These are phyloP conservation scores for Spisula solida DNA, from an alignment of 2,888 invertebrate species.

Conservation along the genomic window DNA sequence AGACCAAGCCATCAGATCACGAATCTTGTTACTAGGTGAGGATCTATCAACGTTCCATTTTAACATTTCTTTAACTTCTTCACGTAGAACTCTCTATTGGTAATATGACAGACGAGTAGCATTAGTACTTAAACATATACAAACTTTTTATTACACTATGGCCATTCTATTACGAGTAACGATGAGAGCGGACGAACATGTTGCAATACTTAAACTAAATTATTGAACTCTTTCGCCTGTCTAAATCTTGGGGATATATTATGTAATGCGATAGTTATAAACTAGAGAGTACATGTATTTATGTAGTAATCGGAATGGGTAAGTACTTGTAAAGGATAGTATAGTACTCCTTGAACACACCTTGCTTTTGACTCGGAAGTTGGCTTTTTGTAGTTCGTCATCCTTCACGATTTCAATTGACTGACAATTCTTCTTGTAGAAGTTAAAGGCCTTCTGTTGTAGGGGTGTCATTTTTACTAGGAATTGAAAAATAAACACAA, in stretches of 20 bases:
- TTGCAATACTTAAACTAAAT: neutral
- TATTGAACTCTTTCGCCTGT: no score
- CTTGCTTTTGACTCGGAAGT: conserved; percentile 87
- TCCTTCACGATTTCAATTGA: conserved; percentile 87
- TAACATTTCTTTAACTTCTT: conserved; percentile 87
- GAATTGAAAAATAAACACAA: conserved; percentile 9
- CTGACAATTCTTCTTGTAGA: conserved; percentile 86
- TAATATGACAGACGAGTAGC: neutral
- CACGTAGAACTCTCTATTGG: conserved; percentile 85
- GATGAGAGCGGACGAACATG: neutral
- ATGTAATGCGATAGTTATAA: no score
- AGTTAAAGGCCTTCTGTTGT: conserved; percentile 84
- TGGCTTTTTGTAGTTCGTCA: conserved; percentile 86
- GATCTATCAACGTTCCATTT: conserved; percentile 87
- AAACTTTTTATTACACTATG: no score
- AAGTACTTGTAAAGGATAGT: no score
- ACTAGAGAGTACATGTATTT: no score
- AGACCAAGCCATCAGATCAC: conserved; percentile 87
- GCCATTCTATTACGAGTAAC: no score
- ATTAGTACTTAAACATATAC: no score
- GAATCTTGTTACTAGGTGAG: conserved; percentile 87
- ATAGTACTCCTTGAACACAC: conserved; percentile 67
- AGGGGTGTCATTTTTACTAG: conserved; percentile 81
- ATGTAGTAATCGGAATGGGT: no score
- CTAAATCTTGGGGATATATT: no score